Evolutionary conservation across 2,888 invertebrate species (phyloP), one percentile per base, ranked within the genome.

Genomic region (Cheilosia soror): DNA sequence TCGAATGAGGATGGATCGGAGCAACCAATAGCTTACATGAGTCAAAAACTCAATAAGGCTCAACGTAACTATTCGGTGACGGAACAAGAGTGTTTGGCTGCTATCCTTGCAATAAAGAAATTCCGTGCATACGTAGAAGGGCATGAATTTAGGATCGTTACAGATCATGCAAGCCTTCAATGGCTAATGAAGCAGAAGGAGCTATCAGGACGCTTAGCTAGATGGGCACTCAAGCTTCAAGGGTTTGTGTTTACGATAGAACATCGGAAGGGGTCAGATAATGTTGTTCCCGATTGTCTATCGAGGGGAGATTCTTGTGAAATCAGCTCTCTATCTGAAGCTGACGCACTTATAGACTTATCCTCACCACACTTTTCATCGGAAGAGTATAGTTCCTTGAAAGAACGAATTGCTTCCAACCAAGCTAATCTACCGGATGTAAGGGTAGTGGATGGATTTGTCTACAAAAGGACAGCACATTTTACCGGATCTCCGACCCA

Each of bases 171-270:
- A n/a, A 87, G 88, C 9, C 60, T 90, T 0, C 62, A 85, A 58
- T 90, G 89, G 88, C 66, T 90, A 1, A 71, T 87, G 75, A 83
- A 72, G 9, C 82, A 89, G 62, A 88, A 88, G 40, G 88, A 88
- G 42, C 87, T 89, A 1, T 77, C 78, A 11, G 90, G 88, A 2
- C 62, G 88, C 37, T 71, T 90, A 25, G 88, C 89, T 1, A 47
- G 89, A 11, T 90, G 66, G 84, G 40, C 69, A 0, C 47, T 76
- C 1, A 76, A 88, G 87, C 62, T 77, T 81, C 87, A 80, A 55
- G 78, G 29, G 87, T 89, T 62, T 66, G 71, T 58, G 87, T 11
- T 58, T 69, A 5, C 13, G 4, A 42, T 42, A 3, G 1, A 42
- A n/a, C 42, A 42, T 42, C 47, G 47, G 0, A 47, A 47, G 27